A percentile compares a stretch with the other conserved stretches of the same genome.
These are phyloP conservation scores for Bactericera cockerelli DNA, from an alignment of 1,140 invertebrate species.

Conservation along the genomic window DNA sequence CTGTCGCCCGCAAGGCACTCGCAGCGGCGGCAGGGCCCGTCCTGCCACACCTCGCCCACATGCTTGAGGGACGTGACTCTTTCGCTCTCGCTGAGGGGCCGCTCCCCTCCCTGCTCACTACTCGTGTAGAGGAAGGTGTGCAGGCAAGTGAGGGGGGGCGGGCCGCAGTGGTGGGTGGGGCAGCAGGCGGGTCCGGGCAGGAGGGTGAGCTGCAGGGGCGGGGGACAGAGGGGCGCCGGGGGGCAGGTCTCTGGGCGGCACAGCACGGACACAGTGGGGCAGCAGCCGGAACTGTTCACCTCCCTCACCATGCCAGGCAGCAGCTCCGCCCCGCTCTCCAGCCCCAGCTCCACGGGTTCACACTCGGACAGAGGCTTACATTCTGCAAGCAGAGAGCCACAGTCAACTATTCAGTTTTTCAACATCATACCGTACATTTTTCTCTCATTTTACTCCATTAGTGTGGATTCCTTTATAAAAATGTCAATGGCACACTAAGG, in stretches of 20 bases:
- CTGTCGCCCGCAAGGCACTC: conserved; percentile 31
- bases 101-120: conserved; percentile 35
- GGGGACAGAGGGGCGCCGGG: conserved; percentile 34
- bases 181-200: conserved; percentile 42
- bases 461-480: too few relatives aligned
- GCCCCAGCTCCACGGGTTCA: conserved; percentile 29
- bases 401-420: too few relatives aligned
- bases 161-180: conserved; percentile 45
- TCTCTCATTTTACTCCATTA: neutral
- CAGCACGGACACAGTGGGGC: conserved; percentile 38
- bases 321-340: conserved; percentile 28
- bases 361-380: conserved; percentile 54
- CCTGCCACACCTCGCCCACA: conserved; percentile 44
- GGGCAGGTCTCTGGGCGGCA: conserved; percentile 48
- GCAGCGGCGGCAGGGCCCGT: conserved; percentile 49
- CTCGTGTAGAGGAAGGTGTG: conserved; percentile 39
- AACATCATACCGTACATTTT: neutral
- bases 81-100: conserved; percentile 28
- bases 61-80: conserved; percentile 30
- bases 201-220: conserved; percentile 33
- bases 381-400: conserved; percentile 32
- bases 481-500: too few relatives aligned
- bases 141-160: conserved; percentile 51
- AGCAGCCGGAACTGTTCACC: conserved; percentile 47
- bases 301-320: conserved; percentile 41